Evolutionary conservation across 2,113 vertebrate genomes (phyloP), one percentile per base, ranked within the genome.

Genomic region (Xiphophorus hellerii): DNA sequence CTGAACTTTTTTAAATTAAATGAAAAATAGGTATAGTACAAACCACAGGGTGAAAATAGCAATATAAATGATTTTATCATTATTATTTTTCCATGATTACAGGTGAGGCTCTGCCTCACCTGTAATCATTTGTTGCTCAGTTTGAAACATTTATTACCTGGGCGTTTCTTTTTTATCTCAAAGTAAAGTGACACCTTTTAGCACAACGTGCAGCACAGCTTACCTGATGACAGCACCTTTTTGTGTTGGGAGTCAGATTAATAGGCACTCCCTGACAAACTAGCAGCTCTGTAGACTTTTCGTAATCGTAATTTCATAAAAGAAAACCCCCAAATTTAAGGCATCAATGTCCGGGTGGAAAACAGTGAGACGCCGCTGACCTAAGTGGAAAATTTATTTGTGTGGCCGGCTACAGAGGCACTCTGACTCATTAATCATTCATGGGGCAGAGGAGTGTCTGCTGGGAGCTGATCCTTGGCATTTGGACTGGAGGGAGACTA

Each of bases 361-460:
- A 17, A 29, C 58, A 60, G 60, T 63, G 83, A 82, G 69, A 66
- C 13, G 3, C 48, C 25, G 69, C 83, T 66, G 70, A 76, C 78
- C 54, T 73, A 88, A 77, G 87, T 84, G 83, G 64, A 63, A 81
- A 62, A 69, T 78, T 0, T 83, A 84, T 88, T 81, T 87, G 81
- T 76, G 81, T 62, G 80, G 69, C 73, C 65, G 60, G 85, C 74
- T 83, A 74, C 77, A 78, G 78, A 84, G 37, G 76, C 81, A 70
- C 82, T 81, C 69, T 39, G 78, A 73, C 84, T 88, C 86, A 86
- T 92, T 87, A 80, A 92, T 90, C 83, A 90, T 90, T 90, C 84
- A 90, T 87, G n/a, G 37, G 79, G 62, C 82, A 68, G 76, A 74
- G 35, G 25, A 78, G 86, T 30, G 39, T 84, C 85, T 84, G 82